Conservation (phyloP, 2,113 vertebrate species). For the Diglossa brunneiventris region DNA sequence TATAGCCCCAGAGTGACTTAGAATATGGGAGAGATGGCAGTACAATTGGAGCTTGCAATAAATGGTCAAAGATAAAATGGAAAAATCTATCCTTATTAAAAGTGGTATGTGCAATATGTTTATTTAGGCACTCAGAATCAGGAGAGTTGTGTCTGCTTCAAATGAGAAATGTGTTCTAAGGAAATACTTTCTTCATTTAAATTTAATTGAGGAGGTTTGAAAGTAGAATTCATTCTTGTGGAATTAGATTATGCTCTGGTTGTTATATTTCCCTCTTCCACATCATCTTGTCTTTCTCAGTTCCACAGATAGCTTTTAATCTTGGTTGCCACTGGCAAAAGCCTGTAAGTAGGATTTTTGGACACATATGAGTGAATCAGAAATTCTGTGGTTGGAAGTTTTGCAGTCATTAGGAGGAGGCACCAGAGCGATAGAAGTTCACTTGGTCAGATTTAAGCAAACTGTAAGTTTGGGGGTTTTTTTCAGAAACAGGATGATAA, state of each 20-base stretch:
- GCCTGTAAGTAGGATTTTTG: not conserved
- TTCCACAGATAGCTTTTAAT: not conserved
- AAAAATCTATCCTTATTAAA: not conserved
- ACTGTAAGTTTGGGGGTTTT: not conserved
- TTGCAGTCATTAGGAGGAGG: not conserved
- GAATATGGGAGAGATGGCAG: not conserved
- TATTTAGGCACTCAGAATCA: not conserved
- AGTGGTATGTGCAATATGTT: not conserved
- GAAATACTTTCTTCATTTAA: not conserved
- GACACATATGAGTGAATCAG: not conserved
- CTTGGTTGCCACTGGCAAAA: not conserved
- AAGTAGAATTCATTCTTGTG: not conserved
- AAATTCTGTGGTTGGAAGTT: not conserved
- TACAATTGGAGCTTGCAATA: not conserved
- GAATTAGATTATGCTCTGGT: not conserved
- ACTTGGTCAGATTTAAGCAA: not conserved
- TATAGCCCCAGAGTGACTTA: not conserved
- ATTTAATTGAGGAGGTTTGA: not conserved
- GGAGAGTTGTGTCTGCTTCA: not conserved
- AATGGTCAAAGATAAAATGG: not conserved
- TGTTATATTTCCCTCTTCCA: not conserved
- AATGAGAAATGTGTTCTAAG: not conserved
- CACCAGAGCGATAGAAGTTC: fast-evolving
- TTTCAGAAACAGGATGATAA: not conserved
- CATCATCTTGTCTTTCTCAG: not conserved